phyloP scores from a whole-genome alignment of 2,888 invertebrate species.

The Athalia cordata region DNA sequence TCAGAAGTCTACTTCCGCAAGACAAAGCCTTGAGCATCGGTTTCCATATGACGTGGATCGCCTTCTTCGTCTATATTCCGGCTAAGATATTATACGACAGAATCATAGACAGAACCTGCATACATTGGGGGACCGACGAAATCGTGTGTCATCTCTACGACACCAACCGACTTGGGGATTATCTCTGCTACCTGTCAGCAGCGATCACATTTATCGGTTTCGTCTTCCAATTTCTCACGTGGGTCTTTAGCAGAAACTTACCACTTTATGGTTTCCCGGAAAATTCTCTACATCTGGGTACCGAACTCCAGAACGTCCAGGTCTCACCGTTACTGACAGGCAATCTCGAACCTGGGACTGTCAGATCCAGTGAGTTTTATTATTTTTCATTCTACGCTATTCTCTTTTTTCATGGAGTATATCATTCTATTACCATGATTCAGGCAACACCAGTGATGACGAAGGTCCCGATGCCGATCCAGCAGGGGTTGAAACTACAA shows the following conservation, averaged over 20 bases:
- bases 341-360: neutral
- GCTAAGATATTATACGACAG: conserved; percentile 79
- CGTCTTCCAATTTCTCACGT: conserved; percentile 73
- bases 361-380: conserved; percentile 17
- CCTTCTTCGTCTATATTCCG: conserved; percentile 78
- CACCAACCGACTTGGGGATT: conserved; percentile 73
- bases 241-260: conserved; percentile 72
- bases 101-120: conserved; percentile 75
- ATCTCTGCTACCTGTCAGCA: conserved; percentile 74
- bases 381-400: neutral
- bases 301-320: conserved; percentile 29
- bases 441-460: conserved; percentile 1
- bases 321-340: conserved; percentile 23
- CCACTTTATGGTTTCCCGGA: conserved; percentile 62
- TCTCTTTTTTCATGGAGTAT: neutral
- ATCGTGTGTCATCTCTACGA: conserved; percentile 74
- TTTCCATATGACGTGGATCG: conserved; percentile 75
- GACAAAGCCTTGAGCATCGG: conserved; percentile 80
- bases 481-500: neutral
- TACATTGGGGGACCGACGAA: conserved; percentile 72
- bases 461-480: neutral
- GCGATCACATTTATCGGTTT: conserved; percentile 72
- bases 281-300: conserved; percentile 3
- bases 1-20: conserved; percentile 77
- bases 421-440: neutral